Evolutionary conservation across 2,888 invertebrate genomes (phyloP).

Genomic region (Gortyna flavago): DNA sequence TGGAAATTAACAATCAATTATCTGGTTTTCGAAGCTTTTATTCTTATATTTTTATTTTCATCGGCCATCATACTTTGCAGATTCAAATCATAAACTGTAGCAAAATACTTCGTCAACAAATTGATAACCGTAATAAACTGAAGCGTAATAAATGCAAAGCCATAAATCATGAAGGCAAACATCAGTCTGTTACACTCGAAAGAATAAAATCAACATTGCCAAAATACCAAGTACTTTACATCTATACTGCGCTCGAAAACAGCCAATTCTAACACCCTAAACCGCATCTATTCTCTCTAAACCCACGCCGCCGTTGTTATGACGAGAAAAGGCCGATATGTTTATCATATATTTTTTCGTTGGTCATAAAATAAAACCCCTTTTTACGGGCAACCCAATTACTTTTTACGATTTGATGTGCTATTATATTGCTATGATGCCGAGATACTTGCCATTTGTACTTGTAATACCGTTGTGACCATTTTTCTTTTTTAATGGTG

Average conservation of each 20-base stretch:
- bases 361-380: constrained; percentile 87
- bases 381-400: constrained; percentile 89
- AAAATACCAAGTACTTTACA: constrained; percentile 19
- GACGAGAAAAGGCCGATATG: constrained; percentile 79
- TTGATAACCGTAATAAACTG: neutral
- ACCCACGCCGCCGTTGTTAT: constrained; percentile 70
- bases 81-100: too few species aligned
- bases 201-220: constrained; percentile 2
- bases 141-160: neutral
- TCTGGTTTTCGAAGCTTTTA: neutral
- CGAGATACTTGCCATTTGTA: constrained; percentile 81
- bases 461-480: constrained; percentile 71
- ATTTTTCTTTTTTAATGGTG: constrained; percentile 69
- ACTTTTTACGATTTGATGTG: constrained; percentile 88
- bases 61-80: neutral
- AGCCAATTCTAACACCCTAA: constrained; percentile 30
- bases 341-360: constrained; percentile 86
- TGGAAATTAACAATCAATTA: neutral
- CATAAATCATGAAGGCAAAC: constrained; percentile 15
- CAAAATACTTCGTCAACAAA: neutral
- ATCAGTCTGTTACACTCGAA: neutral
- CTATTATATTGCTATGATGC: constrained; percentile 84
- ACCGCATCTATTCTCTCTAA: constrained; percentile 68
- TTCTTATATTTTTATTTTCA: neutral
- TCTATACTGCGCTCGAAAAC: constrained; percentile 35